Evolutionary conservation across 1,140 invertebrate species (phyloP), one percentile per base, ranked within the genome.

Genomic region (Caenorhabditis remanei): DNA sequence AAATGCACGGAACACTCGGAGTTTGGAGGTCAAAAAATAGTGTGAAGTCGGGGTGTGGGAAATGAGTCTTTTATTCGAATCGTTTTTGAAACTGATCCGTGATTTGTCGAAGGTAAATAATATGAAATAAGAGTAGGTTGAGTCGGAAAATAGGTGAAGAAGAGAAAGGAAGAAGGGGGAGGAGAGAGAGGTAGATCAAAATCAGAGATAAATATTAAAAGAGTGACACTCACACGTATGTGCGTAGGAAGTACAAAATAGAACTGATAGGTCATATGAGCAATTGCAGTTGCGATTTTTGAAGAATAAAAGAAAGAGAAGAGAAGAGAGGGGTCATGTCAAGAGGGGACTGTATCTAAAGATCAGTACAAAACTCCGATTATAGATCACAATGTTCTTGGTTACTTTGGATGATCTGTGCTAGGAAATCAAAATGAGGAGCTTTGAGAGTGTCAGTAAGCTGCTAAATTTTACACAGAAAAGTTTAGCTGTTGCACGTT

Each of bases 61-160:
- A 63, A 32, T 46, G 16, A 71, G n/a, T 43, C 40, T 32, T 32
- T 32, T 71, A 43, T 71, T 71, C 14, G 65, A 19, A 14, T n/a
- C 40, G 16, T 21, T 79, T 32, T 79, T 50, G 71, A 79, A 79
- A 79, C 71, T 79, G 46, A 79, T 79, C 71, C 71, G 71, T 50
- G 46, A 79, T 50, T 79, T 79, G 71, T 79, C 46, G 71, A 79
- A 79, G 14, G 71, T 50, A 79, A 79, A 79, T 24, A 61, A 61
- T 79, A 46, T 46, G 41, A 71, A 43, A 21, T 6, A 71, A 48
- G 65, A 71, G 65, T 19, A 53, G 43, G 58, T 6, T 21, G 46
- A 46, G 14, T 43, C 19, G 61, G 65, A 71, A 71, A 71, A 71
- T 71, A 71, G 65, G 61, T 63, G 24, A 63, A 71, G 21, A 21